A percentile compares a stretch with the other conserved stretches of the same genome.
Conservation (phyloP, 1,140 invertebrate genomes). For the Drosophila melanica region DNA sequence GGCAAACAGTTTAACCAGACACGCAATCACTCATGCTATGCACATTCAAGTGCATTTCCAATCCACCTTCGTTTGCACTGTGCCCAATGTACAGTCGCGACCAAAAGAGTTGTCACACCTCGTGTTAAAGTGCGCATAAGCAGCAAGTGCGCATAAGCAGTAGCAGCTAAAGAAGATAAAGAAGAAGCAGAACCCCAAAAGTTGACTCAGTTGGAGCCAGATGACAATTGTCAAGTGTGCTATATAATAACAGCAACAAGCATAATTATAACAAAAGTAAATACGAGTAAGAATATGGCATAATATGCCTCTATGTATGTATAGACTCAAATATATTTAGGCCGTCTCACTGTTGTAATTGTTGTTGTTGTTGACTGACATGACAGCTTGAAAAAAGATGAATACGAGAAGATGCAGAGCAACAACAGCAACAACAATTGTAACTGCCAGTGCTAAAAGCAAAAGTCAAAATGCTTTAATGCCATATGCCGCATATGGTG, state of each 20-base stretch:
- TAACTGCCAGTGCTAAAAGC: conserved; percentile 38
- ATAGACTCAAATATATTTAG: conserved; percentile 7
- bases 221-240: conserved; percentile 61
- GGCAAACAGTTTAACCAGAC: not conserved
- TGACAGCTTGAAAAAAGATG: conserved; percentile 35
- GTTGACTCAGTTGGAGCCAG: conserved; percentile 41
- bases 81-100: conserved; percentile 11
- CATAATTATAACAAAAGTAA: conserved; percentile 1
- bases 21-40: not conserved
- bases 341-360: conserved; percentile 20
- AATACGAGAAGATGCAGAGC: conserved; percentile 10
- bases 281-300: not conserved
- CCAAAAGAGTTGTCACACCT: conserved; percentile 16
- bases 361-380: conserved; percentile 29
- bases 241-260: conserved; percentile 8
- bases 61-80: not conserved
- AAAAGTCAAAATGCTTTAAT: conserved; percentile 46
- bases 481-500: conserved; percentile 66
- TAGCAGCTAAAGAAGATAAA: not conserved
- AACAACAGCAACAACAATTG: conserved; percentile 27
- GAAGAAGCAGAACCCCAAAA: not conserved
- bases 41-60: not conserved
- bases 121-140: too few relatives aligned
- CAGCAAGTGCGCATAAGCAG: not conserved
- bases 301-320: not conserved